Conservation (phyloP, 2,797 vertebrate species). For the Columba guinea region DNA sequence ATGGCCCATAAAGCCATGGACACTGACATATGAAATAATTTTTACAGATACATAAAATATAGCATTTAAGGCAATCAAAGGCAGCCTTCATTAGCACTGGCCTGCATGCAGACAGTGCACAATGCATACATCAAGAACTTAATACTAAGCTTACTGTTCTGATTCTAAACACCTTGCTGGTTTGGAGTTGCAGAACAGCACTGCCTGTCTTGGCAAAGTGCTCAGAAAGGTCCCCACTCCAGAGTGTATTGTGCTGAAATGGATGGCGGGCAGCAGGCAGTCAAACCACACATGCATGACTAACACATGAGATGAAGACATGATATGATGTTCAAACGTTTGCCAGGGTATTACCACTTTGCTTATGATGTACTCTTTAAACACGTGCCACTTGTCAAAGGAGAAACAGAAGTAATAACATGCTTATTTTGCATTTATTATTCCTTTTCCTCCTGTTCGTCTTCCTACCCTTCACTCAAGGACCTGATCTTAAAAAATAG, state of each 20-base stretch:
- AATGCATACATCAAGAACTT: background rate
- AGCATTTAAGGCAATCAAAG: background rate
- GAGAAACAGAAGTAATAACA: background rate
- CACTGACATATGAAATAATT: background rate
- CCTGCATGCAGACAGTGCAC: background rate
- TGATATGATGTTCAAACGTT: background rate
- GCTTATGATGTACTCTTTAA: background rate
- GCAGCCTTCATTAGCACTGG: background rate
- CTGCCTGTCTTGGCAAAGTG: background rate
- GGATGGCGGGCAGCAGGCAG: background rate
- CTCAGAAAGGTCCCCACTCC: background rate
- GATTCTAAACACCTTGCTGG: background rate
- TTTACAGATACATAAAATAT: background rate
- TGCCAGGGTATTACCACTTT: background rate
- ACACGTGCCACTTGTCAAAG: background rate
- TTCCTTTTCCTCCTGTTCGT: background rate
- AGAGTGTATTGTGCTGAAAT: background rate
- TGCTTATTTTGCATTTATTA: background rate
- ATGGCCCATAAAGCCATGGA: background rate
- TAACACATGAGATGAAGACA: background rate
- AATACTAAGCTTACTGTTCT: background rate
- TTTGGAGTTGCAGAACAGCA: background rate
- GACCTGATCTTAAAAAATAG: background rate
- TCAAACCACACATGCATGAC: rapidly evolving
- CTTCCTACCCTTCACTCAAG: background rate